Conservation (phyloP, 2,797 vertebrate species). For the Gorsachius magnificus region DNA sequence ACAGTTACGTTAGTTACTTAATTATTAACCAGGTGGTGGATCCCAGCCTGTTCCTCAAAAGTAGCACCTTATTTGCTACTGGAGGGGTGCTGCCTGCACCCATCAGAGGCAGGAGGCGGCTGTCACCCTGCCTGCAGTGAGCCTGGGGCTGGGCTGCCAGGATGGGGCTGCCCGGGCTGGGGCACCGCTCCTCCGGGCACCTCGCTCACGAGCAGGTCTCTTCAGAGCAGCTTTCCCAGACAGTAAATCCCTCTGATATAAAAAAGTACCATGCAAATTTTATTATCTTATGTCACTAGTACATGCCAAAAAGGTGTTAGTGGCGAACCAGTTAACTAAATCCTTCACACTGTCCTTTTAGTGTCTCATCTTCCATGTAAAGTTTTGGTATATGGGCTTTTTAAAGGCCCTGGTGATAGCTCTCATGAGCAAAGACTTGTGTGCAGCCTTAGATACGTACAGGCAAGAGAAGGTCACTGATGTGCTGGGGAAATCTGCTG, state of each 20-base stretch:
- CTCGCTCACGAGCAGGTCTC: not conserved
- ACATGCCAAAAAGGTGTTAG: not conserved
- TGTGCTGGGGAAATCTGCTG: constrained; percentile 5
- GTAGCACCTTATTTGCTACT: not conserved
- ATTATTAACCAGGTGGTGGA: not conserved
- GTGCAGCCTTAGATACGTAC: not conserved
- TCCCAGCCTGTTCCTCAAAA: not conserved
- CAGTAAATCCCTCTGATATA: not conserved
- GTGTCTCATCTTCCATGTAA: not conserved
- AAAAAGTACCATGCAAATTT: not conserved
- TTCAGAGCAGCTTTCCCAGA: not conserved
- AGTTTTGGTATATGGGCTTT: constrained; percentile 1
- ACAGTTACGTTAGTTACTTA: not conserved
- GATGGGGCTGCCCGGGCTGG: not conserved
- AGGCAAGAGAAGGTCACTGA: not conserved
- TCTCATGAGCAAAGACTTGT: not conserved
- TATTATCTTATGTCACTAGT: not conserved
- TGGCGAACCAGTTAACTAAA: not conserved
- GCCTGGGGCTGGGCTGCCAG: not conserved
- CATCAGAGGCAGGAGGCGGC: not conserved
- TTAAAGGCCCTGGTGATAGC: not conserved
- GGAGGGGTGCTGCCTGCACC: not conserved
- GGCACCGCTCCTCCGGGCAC: fast-evolving
- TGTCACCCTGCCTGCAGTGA: not conserved
- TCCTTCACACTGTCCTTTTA: not conserved